These are phyloP conservation scores for Spisula solida DNA, from an alignment of 2,888 invertebrate genomes.

Conservation along the genomic window DNA sequence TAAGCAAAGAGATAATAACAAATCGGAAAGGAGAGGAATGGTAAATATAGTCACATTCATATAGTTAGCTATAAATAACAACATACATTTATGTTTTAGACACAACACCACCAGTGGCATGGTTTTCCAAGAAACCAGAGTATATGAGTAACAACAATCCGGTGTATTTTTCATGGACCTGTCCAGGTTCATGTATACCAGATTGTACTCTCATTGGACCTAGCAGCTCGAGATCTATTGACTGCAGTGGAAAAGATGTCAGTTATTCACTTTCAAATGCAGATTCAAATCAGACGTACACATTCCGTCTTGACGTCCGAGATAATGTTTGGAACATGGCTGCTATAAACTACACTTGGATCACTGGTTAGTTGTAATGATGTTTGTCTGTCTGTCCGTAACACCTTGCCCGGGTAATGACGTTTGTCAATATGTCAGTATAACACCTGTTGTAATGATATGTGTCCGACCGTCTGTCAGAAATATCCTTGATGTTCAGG, in stretches of 20 bases:
- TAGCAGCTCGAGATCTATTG: background rate
- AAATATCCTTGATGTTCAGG: no score
- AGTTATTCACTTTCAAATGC: background rate
- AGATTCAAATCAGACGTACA: slow-evolving; percentile 23
- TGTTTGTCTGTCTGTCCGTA: no score
- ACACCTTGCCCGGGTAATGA: no score
- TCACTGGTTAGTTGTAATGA: slow-evolving; percentile 44
- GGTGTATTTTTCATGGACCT: slow-evolving; percentile 23
- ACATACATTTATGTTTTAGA: slow-evolving; percentile 19
- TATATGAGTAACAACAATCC: slow-evolving; percentile 23
- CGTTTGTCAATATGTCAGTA: no score
- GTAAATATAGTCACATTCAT: no score
- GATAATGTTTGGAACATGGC: slow-evolving; percentile 40
- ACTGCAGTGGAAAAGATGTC: background rate
- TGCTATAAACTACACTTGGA: slow-evolving; percentile 31
- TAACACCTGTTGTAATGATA: no score
- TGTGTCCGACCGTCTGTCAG: no score
- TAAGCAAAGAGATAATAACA: no score
- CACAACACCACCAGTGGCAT: slow-evolving; percentile 42
- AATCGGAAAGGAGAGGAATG: no score
- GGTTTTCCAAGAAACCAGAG: slow-evolving; percentile 21
- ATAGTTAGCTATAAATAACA: background rate
- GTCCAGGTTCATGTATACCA: slow-evolving; percentile 24
- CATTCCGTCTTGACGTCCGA: slow-evolving; percentile 17
- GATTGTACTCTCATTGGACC: background rate